These are phyloP conservation scores for Spodoptera frugiperda DNA, from an alignment of 1,140 invertebrate species.

Conservation along the genomic window DNA sequence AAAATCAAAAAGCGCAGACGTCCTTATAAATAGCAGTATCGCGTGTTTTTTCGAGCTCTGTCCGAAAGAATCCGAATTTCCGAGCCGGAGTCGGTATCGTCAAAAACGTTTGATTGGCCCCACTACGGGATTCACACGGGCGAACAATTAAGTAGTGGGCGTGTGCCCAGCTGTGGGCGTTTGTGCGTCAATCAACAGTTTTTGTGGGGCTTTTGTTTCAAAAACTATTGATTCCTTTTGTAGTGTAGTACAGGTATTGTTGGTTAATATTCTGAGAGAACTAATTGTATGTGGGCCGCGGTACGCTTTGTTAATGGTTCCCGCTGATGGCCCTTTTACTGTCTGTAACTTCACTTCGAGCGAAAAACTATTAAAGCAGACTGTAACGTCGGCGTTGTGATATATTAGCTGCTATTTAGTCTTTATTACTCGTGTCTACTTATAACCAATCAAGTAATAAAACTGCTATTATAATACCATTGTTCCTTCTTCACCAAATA, in stretches of 20 bases:
- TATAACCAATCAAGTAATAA: not conserved
- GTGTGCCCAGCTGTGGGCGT: slow-evolving; percentile 30
- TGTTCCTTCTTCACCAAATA: not conserved
- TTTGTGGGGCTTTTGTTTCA: slow-evolving; percentile 41
- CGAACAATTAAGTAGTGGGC: slow-evolving; percentile 18
- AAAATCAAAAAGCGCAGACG: no score
- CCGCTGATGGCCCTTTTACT: no score
- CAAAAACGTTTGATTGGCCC: slow-evolving; percentile 25
- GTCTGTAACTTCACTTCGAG: no score
- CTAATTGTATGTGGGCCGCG: not conserved
- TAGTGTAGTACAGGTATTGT: slow-evolving; percentile 7
- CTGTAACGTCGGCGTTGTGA: no score
- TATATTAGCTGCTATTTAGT: no score
- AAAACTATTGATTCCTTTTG: slow-evolving; percentile 42
- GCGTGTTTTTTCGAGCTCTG: not conserved
- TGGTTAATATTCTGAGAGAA: not conserved
- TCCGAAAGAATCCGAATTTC: not conserved
- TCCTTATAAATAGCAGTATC: no score
- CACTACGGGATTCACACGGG: slow-evolving; percentile 24
- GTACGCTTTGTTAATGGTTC: not conserved
- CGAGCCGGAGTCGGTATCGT: not conserved
- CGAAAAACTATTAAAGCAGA: no score
- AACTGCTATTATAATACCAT: not conserved
- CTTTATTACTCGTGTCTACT: no score
- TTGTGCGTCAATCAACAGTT: slow-evolving; percentile 28